phyloP scores from a whole-genome alignment of 2,888 invertebrate species.

The Microctonus aethiopoides region DNA sequence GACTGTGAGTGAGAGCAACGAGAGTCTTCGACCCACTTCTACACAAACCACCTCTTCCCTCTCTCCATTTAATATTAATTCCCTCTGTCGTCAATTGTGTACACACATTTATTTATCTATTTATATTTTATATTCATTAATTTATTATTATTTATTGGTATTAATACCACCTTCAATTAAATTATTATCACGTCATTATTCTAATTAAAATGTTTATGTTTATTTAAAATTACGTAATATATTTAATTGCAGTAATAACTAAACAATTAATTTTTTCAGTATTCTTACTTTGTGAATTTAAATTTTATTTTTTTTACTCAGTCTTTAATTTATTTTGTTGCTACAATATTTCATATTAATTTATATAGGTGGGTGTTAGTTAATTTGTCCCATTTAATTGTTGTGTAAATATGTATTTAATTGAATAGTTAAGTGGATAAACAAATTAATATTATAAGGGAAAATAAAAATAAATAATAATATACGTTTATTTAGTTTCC shows the following conservation, averaged over 20 bases:
- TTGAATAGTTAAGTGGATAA: not conserved
- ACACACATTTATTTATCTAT: not conserved
- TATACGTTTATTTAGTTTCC: conserved; percentile 31
- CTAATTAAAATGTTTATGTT: too few species aligned
- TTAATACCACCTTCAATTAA: too few species aligned
- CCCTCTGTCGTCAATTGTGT: not conserved
- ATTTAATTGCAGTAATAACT: not conserved
- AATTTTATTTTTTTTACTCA: not conserved
- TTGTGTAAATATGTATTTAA: too few species aligned
- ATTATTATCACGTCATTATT: too few species aligned
- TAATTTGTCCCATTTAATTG: too few species aligned
- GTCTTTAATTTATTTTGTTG: not conserved
- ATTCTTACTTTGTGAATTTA: not conserved
- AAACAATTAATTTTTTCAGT: too few species aligned
- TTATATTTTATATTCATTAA: too few species aligned
- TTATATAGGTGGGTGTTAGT: not conserved
- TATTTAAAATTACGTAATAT: too few species aligned
- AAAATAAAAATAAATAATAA: conserved; percentile 22
- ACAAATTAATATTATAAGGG: conserved; percentile 1
- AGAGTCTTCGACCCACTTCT: conserved; percentile 65
- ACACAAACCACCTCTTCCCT: conserved; percentile 43
- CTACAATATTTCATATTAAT: not conserved
- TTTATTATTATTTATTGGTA: too few species aligned
- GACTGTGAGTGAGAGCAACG: conserved; percentile 46
- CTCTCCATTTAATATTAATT: not conserved